These are phyloP conservation scores for Pelochelys cantorii DNA, from an alignment of 2,797 vertebrate species.

Conservation along the genomic window DNA sequence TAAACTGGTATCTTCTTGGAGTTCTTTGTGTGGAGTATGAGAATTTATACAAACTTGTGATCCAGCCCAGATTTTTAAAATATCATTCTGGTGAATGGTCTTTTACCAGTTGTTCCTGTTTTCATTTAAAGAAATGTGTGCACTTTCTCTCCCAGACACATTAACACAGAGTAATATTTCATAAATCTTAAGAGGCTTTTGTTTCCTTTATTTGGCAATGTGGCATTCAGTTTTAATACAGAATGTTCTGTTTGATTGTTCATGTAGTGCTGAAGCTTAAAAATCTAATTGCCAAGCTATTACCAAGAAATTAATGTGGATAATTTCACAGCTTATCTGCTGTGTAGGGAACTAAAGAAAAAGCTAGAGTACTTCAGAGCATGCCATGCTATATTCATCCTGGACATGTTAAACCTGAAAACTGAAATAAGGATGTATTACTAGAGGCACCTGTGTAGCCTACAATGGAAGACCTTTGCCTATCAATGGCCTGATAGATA, in stretches of 20 bases:
- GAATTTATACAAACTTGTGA: background rate
- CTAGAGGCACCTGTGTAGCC: slow-evolving; percentile 32
- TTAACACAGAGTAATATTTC: background rate
- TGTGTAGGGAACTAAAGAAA: background rate
- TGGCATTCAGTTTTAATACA: background rate
- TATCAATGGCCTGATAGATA: slow-evolving; percentile 47
- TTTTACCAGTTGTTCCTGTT: background rate
- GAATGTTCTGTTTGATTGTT: background rate
- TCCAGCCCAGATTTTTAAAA: background rate
- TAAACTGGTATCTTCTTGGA: background rate
- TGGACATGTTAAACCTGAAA: background rate
- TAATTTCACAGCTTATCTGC: background rate
- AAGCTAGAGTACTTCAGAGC: background rate
- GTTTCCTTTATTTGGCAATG: background rate
- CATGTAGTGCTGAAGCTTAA: background rate
- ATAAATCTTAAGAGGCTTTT: background rate
- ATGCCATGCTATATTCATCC: background rate
- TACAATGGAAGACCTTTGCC: slow-evolving; percentile 50
- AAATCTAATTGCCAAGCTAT: background rate
- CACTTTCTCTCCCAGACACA: background rate
- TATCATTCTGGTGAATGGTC: background rate
- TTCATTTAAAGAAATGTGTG: background rate
- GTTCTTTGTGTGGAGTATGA: background rate
- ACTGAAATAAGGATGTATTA: slow-evolving; percentile 29
- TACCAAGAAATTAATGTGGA: background rate